Conservation (phyloP, 2,797 vertebrate species). For the Falco cherrug region DNA sequence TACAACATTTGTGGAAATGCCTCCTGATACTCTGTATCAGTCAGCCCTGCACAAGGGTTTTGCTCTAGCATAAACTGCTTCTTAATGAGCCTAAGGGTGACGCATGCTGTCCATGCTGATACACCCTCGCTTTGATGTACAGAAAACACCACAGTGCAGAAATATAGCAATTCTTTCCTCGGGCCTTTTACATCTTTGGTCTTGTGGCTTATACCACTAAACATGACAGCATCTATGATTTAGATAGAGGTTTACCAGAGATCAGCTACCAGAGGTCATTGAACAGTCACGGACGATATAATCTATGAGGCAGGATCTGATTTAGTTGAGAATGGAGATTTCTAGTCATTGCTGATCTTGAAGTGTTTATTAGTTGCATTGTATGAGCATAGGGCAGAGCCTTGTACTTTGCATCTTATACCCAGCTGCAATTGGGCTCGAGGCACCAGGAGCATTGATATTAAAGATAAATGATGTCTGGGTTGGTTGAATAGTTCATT, state of each 20-base stretch:
- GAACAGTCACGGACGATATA: background rate
- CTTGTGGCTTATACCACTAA: background rate
- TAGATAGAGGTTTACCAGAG: background rate
- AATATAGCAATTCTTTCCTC: background rate
- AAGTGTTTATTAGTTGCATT: background rate
- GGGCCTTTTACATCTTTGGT: background rate
- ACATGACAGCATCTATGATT: background rate
- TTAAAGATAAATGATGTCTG: background rate
- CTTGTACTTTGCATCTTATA: background rate
- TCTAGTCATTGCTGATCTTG: background rate
- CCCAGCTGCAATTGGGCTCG: background rate
- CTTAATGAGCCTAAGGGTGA: background rate
- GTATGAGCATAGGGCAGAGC: background rate
- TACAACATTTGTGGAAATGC: background rate
- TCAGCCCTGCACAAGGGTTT: background rate
- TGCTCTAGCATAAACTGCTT: background rate
- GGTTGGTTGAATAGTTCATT: background rate
- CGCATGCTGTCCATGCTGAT: background rate
- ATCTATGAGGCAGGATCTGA: background rate
- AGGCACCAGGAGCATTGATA: background rate
- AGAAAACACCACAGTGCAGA: background rate
- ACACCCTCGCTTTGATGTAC: background rate
- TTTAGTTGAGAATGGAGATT: background rate
- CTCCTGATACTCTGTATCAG: background rate
- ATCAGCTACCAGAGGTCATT: background rate